Conservation (phyloP, 2,113 vertebrate species). For the Agapornis roseicollis region DNA sequence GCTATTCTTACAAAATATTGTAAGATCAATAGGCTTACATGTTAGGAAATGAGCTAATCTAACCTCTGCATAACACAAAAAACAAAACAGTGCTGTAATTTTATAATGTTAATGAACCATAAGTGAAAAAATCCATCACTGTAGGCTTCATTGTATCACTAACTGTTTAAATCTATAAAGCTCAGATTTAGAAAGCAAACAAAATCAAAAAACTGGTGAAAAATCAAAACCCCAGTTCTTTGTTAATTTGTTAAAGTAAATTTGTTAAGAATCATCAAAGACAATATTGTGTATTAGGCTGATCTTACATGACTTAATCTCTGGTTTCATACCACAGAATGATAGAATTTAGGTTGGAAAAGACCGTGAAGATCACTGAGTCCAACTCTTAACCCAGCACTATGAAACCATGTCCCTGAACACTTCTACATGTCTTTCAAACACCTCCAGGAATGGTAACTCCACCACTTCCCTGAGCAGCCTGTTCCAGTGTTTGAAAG, state of each 20-base stretch:
- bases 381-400: not conserved
- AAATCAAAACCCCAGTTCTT: not conserved
- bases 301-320: not conserved
- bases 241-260: not conserved
- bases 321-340: not conserved
- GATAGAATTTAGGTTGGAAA: not conserved
- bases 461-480: not conserved
- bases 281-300: not conserved
- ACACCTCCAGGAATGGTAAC: not conserved
- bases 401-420: not conserved
- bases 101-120: not conserved
- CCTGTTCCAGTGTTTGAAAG: not conserved
- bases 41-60: not conserved
- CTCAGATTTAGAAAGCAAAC: not conserved
- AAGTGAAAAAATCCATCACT: not conserved
- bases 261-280: accelerated
- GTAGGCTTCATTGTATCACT: not conserved
- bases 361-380: not conserved
- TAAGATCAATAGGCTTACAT: not conserved
- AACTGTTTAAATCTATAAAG: not conserved
- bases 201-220: not conserved
- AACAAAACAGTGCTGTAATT: not conserved
- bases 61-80: not conserved
- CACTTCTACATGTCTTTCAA: not conserved
- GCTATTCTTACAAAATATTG: not conserved